Evolutionary conservation across 2,797 vertebrate species (phyloP), one percentile per base, ranked within the genome.

Genomic region (Nannoperca australis): DNA sequence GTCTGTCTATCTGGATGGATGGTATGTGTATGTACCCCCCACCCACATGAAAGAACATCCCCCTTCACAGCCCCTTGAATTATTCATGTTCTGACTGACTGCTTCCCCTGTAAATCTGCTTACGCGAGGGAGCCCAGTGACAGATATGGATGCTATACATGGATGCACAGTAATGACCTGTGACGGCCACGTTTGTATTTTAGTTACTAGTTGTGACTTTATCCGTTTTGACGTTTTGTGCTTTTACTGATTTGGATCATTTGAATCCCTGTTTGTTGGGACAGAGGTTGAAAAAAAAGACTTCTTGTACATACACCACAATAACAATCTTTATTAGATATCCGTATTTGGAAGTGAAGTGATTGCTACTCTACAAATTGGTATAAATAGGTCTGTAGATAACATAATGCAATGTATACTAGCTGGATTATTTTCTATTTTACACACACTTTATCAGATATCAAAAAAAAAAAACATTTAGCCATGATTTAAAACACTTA

Each of bases 71-170:
- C 42, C 6, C 56, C 30, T 71, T 93, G 75, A 93, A 93, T 93
- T 82, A 94, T 93, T 94, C 83, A 92, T 93, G 79, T 83, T 83
- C 72, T 24, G 85, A 81, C 87, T 82, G 70, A 74, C 75, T 86
- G 70, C 79, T 63, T 83, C 74, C 59, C 70, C 86, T 79, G 22
- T 66, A 61, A 63, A 54, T 61, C 73, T 73, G 50, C 82, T 90
- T 89, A 78, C 13, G 47, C 84, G 86, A 87, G 77, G 58, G 27
- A 61, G 34, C 11, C 38, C 55, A 34, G 56, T 81, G 64, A 83
- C 68, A 74, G 54, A 77, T 81, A 69, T 51, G 3, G 83, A 50
- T 14, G 66, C 73, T 70, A 45, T 51, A 18, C 42, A 17, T 5
- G 65, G 22, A 78, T 71, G 58, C 60, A 44, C 49, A 11, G 44